phyloP scores from a whole-genome alignment of 1,140 invertebrate genomes.

The Megalopta genalis region DNA sequence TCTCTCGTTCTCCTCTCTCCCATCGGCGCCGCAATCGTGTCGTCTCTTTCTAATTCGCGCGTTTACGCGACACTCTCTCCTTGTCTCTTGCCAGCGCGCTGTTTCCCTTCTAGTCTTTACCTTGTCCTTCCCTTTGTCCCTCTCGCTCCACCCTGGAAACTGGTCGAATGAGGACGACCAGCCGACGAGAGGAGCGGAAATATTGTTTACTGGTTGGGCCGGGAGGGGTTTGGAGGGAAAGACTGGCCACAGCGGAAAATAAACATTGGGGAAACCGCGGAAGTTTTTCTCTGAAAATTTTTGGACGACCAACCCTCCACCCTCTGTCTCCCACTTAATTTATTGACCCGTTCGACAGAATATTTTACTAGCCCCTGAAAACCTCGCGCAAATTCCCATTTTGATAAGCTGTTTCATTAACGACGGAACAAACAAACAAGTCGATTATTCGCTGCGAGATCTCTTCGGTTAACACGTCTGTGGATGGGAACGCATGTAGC shows the following conservation, averaged over 20 bases:
- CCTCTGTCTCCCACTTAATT: too few species aligned
- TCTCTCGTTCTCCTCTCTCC: too few species aligned
- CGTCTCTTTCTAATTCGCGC: background rate
- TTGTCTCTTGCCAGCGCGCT: background rate
- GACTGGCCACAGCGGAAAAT: background rate
- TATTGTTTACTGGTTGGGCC: constrained; percentile 33
- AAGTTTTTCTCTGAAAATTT: background rate
- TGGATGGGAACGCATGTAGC: too few species aligned
- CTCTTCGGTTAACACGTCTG: too few species aligned
- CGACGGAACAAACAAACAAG: too few species aligned
- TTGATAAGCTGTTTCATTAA: too few species aligned
- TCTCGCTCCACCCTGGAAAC: constrained; percentile 15
- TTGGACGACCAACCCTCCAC: background rate
- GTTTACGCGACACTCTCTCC: background rate
- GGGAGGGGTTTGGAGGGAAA: background rate
- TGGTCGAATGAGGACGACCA: constrained; percentile 39
- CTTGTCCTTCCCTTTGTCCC: constrained; percentile 15
- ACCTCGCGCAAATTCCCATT: too few species aligned
- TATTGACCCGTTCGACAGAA: too few species aligned
- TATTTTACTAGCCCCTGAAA: too few species aligned
- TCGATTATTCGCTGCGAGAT: too few species aligned
- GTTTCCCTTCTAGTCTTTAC: constrained; percentile 10
- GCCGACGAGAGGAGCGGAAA: constrained; percentile 12
- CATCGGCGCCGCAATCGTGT: too few species aligned
- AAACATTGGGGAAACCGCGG: background rate